Evolutionary conservation across 2,888 invertebrate genomes (phyloP).

Genomic region (Leptopilina myrica): DNA sequence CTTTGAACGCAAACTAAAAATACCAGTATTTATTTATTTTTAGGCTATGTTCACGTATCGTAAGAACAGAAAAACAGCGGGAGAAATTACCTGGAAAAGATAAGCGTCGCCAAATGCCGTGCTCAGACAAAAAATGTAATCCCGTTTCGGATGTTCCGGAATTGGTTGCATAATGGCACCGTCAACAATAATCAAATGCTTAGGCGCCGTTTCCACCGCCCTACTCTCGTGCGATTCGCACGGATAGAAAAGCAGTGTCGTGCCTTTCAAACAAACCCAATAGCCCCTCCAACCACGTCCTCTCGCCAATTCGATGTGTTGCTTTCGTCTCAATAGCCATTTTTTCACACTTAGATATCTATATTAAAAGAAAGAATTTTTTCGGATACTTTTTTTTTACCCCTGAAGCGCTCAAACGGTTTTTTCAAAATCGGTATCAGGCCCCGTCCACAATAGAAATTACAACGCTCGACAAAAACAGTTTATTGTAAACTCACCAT

Average conservation of each 20-base stretch:
- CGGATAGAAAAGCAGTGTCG: constrained; percentile 96
- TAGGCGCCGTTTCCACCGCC: constrained; percentile 94
- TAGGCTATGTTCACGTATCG: too few species aligned
- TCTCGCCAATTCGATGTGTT: constrained; percentile 96
- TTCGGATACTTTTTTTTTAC: background rate
- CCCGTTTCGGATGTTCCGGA: constrained; percentile 98
- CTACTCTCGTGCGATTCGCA: constrained; percentile 94
- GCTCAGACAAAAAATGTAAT: constrained; percentile 98
- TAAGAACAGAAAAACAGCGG: background rate
- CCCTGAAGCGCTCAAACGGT: too few species aligned
- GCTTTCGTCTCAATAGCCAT: constrained; percentile 97
- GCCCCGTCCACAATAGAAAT: too few species aligned
- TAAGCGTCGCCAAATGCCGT: constrained; percentile 99
- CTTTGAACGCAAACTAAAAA: too few species aligned
- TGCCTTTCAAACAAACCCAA: constrained; percentile 98
- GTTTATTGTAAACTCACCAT: too few species aligned
- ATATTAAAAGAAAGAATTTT: constrained; percentile 63
- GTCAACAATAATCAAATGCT: constrained; percentile 96
- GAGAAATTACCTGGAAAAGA: constrained; percentile 88
- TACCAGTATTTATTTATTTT: too few species aligned
- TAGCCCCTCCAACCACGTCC: constrained; percentile 99
- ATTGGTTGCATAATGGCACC: constrained; percentile 99
- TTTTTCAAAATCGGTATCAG: too few species aligned
- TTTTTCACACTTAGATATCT: constrained; percentile 99
- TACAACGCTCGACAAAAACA: too few species aligned